Percentiles rank a stretch among this genome's conserved stretches.
These are phyloP conservation scores for Penaeus chinensis DNA, from an alignment of 1,140 invertebrate genomes.

Conservation along the genomic window DNA sequence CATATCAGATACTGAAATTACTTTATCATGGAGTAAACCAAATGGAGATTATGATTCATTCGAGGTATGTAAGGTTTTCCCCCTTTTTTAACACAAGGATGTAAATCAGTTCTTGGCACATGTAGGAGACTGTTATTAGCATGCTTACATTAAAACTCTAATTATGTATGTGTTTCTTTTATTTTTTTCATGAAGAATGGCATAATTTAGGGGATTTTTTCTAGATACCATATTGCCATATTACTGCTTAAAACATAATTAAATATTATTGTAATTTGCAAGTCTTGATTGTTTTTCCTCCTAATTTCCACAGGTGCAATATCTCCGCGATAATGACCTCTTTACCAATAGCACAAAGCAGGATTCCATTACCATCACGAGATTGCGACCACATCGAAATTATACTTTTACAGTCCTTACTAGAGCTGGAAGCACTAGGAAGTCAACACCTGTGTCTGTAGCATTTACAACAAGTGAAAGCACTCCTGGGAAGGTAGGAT, in stretches of 20 bases:
- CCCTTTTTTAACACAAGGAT: no score
- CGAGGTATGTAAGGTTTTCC: conserved; percentile 70
- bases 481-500: conserved; percentile 74
- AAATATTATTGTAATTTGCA: no score
- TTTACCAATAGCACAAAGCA: conserved; percentile 80
- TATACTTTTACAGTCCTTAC: conserved; percentile 92
- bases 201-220: no score
- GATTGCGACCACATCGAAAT: conserved; percentile 84
- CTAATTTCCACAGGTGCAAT: conserved; percentile 71
- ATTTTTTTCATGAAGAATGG: no score
- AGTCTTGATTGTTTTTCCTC: conserved; percentile 67
- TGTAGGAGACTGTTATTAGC: no score
- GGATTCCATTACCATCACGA: conserved; percentile 78
- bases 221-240: no score
- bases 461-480: conserved; percentile 87
- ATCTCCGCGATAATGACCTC: conserved; percentile 78
- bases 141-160: no score
- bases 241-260: no score
- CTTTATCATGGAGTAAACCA: conserved; percentile 83
- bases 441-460: conserved; percentile 80
- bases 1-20: conserved; percentile 83
- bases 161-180: no score
- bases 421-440: conserved; percentile 77
- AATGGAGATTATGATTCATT: conserved; percentile 88
- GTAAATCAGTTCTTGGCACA: no score